A percentile compares a stretch with the other conserved stretches of the same genome.
phyloP scores from a whole-genome alignment of 1,140 invertebrate species.

The Drosophila chauvacae region DNA sequence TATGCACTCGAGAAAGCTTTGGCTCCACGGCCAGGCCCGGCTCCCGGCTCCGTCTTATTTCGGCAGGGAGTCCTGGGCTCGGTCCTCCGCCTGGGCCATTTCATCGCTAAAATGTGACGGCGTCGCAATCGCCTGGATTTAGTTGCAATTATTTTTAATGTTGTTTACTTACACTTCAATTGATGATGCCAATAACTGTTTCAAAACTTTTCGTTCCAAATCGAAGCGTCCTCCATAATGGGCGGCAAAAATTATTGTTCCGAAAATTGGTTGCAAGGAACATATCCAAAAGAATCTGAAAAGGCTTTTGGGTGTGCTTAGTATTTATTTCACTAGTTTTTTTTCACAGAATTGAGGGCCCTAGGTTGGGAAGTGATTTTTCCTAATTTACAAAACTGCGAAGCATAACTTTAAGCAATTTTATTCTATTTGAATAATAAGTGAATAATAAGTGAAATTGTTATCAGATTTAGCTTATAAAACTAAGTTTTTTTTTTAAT shows the following conservation, averaged over 20 bases:
- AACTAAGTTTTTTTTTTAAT: no score
- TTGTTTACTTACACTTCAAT: slow-evolving; percentile 83
- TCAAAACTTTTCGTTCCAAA: slow-evolving; percentile 69
- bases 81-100: slow-evolving; percentile 55
- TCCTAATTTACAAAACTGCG: background rate
- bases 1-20: slow-evolving; percentile 80
- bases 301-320: background rate
- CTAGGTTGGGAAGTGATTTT: background rate
- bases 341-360: background rate
- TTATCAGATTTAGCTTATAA: no score
- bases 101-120: slow-evolving; percentile 74
- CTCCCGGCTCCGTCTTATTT: slow-evolving; percentile 23
- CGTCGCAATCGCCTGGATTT: slow-evolving; percentile 80
- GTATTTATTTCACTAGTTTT: background rate
- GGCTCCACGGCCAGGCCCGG: slow-evolving; percentile 46
- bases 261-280: slow-evolving; percentile 34
- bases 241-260: slow-evolving; percentile 27
- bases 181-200: slow-evolving; percentile 83
- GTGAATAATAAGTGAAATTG: no score
- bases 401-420: no score
- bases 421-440: no score
- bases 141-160: slow-evolving; percentile 84
- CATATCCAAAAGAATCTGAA: slow-evolving; percentile 8
- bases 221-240: slow-evolving; percentile 50
- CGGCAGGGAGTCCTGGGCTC: slow-evolving; percentile 4